Base-by-base conservation (phyloP, 2,113 vertebrate species). In the Glaucidium brasilianum region DNA sequence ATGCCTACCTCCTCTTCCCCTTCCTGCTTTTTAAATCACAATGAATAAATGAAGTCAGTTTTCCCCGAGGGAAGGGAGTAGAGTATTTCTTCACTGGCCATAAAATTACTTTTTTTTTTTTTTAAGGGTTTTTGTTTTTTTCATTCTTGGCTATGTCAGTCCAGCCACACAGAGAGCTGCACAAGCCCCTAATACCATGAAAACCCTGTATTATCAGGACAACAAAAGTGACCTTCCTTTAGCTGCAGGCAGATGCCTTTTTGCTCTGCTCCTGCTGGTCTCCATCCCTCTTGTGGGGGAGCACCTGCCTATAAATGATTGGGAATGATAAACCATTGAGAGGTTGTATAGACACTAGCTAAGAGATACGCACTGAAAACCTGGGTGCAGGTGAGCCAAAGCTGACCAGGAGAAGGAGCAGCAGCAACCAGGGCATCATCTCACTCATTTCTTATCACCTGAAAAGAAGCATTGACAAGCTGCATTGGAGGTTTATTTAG, bases 371-470 rank as follows among this genome's bases (percentile, higher is more conserved):
- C 97, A 99, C 99, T 22, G 90, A 95, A 56, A 93, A 93, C 76
- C 96, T 79, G 52, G 97, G 95, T 39, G 95, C 97, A 39, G 96
- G 91, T 55, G 96, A 84, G 55, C 91, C 32, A 20, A 87, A 94
- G 90, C 89, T 93, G 76, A 97, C 62, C 90, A 99, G 85, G 50
- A 97, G 53, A 88, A 98, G 90, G 35, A 98, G 90, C 45, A 98
- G 77, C 85, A 96, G 66, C 49, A 85, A 26, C 43, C 74, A 77
- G 27, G 60, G 63, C 77, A 88, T 94, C 76, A 59, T 74, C 56
- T 14, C 27, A 10, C 58, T 85, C 74, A 75, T 91, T 88, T 95
- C 62, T 69, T 62, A 45, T 14, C 37, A 84, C 96, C 97, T 98
- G 93, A 45, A 93, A 88, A 81, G 43, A 96, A 72, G 23, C 37